Evolutionary conservation across 2,113 vertebrate species (phyloP).

Genomic region (Eupsittula cactorum): DNA sequence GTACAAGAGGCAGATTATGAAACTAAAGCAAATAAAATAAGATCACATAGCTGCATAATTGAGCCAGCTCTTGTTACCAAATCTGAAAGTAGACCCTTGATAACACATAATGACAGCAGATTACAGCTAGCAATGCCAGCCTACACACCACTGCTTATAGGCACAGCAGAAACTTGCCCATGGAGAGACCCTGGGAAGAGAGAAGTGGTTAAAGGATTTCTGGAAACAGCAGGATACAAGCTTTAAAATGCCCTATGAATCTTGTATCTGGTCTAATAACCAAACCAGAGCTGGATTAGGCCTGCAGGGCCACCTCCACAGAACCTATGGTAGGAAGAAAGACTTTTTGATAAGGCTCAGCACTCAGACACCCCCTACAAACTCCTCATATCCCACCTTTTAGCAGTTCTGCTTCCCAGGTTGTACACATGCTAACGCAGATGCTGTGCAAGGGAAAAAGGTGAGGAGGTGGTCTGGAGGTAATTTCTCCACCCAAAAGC

Average conservation of each 20-base stretch:
- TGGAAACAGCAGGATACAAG: not conserved
- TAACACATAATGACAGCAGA: not conserved
- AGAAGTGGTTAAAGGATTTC: not conserved
- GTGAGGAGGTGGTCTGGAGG: not conserved
- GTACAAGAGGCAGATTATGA: slow-evolving; percentile 22
- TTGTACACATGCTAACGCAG: not conserved
- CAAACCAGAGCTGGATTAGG: not conserved
- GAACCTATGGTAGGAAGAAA: not conserved
- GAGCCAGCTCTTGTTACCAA: not conserved
- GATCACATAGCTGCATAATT: not conserved
- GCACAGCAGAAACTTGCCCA: not conserved
- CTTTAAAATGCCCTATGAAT: not conserved
- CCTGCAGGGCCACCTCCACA: not conserved
- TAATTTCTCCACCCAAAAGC: not conserved
- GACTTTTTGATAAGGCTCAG: not conserved
- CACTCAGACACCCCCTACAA: not conserved
- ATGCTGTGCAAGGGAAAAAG: not conserved
- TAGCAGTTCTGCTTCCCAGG: not conserved
- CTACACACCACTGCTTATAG: not conserved
- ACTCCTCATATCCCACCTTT: not conserved
- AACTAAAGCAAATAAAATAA: slow-evolving; percentile 13
- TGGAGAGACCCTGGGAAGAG: not conserved
- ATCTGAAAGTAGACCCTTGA: not conserved
- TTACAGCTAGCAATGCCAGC: not conserved
- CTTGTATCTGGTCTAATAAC: not conserved